Base-by-base conservation (phyloP, 2,888 invertebrate genomes). In the Thumatha senex region DNA sequence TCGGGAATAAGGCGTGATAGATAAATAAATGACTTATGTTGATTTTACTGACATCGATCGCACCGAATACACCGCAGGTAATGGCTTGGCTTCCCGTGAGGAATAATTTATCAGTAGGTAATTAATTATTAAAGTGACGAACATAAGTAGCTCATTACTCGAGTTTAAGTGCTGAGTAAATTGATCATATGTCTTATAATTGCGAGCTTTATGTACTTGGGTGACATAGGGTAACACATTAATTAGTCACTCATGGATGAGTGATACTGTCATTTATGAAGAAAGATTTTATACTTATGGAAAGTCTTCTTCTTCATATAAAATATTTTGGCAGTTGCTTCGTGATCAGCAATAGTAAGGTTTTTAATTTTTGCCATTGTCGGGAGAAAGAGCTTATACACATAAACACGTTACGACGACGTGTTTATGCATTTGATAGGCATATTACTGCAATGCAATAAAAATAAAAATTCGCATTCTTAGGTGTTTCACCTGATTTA, bases 61-160 rank as follows among this genome's bases (percentile, higher is more conserved):
- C 11, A 15, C 56, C 54, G 69, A 71, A 70, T 63, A 67, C 51
- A 47, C 35, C 49, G 51, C 13, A 48, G 40, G 54, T 63, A 65
- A 60, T 57, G 57, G 55, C 67, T 55, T 45, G 58, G 59, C 62
- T 70, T 71, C 60, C 58, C 61, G 59, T 70, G 57, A 65, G 48
- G 61, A 69, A 67, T 74, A 79, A 75, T 76, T 74, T 77, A 77
- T 79, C 67, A 72, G 58, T 53, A 61, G 63, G 64, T 69, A 72
- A 77, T 80, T 77, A 74, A 78, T 78, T 74, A 77, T 71, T 71
- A 61, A 72, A 70, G 67, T 67, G 64, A 71, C 69, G 65, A 69
- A 71, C 65, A 64, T 74, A 72, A 74, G 72, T 70, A 72, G 62
- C 72, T 78, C 68, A 76, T 78, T 73, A 73, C 60, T 53, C 54